Evolutionary conservation across 2,113 vertebrate species (phyloP).

Genomic region (Gnathonemus longibarbis): DNA sequence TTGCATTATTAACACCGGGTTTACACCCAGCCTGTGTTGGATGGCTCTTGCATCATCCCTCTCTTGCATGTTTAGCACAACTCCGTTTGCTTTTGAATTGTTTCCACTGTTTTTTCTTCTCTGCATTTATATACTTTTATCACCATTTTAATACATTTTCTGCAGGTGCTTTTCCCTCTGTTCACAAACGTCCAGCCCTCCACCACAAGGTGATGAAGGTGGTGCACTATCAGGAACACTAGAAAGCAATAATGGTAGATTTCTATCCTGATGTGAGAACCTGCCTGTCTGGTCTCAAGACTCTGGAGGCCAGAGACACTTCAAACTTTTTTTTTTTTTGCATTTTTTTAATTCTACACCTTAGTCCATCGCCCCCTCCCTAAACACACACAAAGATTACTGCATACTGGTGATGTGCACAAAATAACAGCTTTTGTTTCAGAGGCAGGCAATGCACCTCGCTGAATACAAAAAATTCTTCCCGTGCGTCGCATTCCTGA

Average conservation of each 20-base stretch:
- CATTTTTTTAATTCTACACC: neutral
- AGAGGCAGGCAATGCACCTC: neutral
- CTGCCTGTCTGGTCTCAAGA: neutral
- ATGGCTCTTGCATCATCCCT: slow-evolving; percentile 42
- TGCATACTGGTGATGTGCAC: neutral
- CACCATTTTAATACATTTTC: neutral
- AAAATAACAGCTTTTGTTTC: neutral
- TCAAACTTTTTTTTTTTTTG: neutral
- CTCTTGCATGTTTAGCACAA: slow-evolving; percentile 26
- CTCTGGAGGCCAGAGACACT: neutral
- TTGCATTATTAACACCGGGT: slow-evolving; percentile 29
- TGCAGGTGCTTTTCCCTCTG: neutral
- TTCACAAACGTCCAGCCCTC: neutral
- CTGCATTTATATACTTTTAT: neutral
- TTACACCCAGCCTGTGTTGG: slow-evolving; percentile 17
- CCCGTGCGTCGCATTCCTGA: neutral
- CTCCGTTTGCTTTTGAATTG: neutral
- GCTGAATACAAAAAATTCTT: neutral
- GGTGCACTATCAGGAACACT: neutral
- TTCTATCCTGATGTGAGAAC: neutral
- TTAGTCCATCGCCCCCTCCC: neutral
- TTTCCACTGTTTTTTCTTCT: neutral
- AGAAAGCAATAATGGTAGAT: neutral
- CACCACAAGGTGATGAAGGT: neutral
- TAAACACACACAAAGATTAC: neutral